Percentiles rank a stretch among this genome's conserved stretches.
Conservation (phyloP, 2,113 vertebrate species). For the Aviceda subcristata region DNA sequence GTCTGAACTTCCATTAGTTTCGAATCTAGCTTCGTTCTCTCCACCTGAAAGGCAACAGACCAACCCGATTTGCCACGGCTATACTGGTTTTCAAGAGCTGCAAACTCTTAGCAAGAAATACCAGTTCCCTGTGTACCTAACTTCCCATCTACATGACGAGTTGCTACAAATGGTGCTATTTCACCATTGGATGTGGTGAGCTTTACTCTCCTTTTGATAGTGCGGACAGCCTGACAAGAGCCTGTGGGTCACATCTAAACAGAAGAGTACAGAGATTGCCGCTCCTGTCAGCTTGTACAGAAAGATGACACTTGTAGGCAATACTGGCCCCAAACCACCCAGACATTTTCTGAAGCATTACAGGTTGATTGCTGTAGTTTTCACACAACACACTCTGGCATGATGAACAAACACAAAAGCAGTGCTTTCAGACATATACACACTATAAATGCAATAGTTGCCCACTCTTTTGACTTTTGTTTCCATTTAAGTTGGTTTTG, state of each 20-base stretch:
- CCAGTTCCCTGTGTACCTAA: background rate
- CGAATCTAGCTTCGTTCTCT: background rate
- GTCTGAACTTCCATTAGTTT: background rate
- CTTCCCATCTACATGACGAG: fast-evolving
- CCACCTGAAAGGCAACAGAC: background rate
- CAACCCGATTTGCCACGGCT: background rate
- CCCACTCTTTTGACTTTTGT: background rate
- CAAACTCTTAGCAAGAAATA: background rate
- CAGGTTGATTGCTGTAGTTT: background rate
- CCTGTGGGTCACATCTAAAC: background rate
- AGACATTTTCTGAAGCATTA: background rate
- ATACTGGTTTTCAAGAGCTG: background rate
- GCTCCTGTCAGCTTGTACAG: background rate
- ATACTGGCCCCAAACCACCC: background rate
- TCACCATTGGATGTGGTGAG: fast-evolving
- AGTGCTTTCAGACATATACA: background rate
- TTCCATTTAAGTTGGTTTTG: background rate
- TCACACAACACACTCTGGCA: background rate
- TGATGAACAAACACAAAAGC: background rate
- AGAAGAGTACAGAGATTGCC: background rate
- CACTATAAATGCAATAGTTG: background rate
- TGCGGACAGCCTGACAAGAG: fast-evolving
- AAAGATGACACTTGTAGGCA: background rate
- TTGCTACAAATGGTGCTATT: background rate
- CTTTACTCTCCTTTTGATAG: background rate